phyloP scores from a whole-genome alignment of 2,888 invertebrate species.

The Chrysotoxum bicinctum region DNA sequence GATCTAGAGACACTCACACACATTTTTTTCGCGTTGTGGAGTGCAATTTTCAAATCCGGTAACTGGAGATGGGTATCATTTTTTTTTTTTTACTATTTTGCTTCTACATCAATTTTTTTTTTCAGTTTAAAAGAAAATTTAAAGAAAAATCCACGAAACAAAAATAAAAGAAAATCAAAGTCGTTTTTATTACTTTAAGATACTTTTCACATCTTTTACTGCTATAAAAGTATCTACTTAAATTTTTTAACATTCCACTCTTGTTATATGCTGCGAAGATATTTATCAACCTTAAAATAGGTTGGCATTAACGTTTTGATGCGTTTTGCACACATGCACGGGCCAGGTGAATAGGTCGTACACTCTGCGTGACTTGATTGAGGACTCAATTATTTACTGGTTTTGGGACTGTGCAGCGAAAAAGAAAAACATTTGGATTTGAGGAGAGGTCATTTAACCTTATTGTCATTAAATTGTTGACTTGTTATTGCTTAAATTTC shows the following conservation, averaged over 20 bases:
- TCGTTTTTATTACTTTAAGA: conserved; percentile 43
- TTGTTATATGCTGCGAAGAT: conserved; percentile 26
- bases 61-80: conserved; percentile 27
- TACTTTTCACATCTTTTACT: conserved; percentile 57
- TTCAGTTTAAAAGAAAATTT: conserved; percentile 9
- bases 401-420: neutral
- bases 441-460: neutral
- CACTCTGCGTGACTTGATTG: conserved; percentile 16
- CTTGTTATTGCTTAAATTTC: neutral
- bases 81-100: neutral
- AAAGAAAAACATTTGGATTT: neutral
- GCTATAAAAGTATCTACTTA: conserved; percentile 35
- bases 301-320: conserved; percentile 66
- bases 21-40: neutral
- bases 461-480: no score
- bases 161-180: conserved; percentile 19
- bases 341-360: conserved; percentile 20
- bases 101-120: neutral
- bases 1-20: no score
- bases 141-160: neutral
- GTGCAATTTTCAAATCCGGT: conserved; percentile 59
- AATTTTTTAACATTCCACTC: neutral
- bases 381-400: neutral
- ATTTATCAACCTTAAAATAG: conserved; percentile 54
- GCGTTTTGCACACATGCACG: conserved; percentile 45